These are phyloP conservation scores for Microchirus variegatus DNA, from an alignment of 2,797 vertebrate species.

Conservation along the genomic window DNA sequence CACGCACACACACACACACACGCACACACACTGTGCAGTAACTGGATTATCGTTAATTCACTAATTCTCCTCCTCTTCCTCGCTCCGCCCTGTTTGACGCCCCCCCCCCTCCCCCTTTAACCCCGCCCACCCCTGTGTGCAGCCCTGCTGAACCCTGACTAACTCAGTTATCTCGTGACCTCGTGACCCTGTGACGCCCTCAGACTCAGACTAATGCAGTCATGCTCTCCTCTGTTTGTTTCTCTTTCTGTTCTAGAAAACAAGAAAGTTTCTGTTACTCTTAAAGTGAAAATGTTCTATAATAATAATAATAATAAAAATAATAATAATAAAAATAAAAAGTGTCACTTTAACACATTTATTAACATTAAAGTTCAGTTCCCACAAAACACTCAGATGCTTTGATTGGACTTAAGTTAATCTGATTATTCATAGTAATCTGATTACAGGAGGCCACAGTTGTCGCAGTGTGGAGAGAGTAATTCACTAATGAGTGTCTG, in stretches of 20 bases:
- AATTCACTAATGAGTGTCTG: not conserved
- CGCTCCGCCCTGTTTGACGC: slow-evolving; percentile 35
- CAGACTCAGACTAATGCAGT: slow-evolving; percentile 54
- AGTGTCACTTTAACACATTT: too few species aligned
- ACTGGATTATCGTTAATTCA: slow-evolving; percentile 73
- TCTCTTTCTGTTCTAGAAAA: too few species aligned
- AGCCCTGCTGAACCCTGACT: slow-evolving; percentile 68
- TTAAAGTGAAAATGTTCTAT: too few species aligned
- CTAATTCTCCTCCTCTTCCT: slow-evolving; percentile 43
- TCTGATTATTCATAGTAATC: slow-evolving; percentile 41
- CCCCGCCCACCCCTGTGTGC: slow-evolving; percentile 25
- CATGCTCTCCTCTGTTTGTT: slow-evolving; percentile 61
- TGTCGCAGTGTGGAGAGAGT: too few species aligned
- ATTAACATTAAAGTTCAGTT: slow-evolving; percentile 1
- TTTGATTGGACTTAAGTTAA: slow-evolving; percentile 41
- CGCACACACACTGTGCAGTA: slow-evolving; percentile 43
- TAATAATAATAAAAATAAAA: too few species aligned
- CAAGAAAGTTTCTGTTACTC: too few species aligned
- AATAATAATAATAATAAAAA: too few species aligned
- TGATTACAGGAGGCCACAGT: slow-evolving; percentile 12
- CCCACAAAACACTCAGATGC: slow-evolving; percentile 14
- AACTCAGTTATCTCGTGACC: slow-evolving; percentile 74
- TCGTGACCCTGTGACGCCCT: slow-evolving; percentile 61
- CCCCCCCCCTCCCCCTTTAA: too few species aligned
- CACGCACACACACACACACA: slow-evolving; percentile 29